A percentile compares a stretch with the other conserved stretches of the same genome.
phyloP scores from a whole-genome alignment of 2,888 invertebrate genomes.

The Yponomeuta malinellus region DNA sequence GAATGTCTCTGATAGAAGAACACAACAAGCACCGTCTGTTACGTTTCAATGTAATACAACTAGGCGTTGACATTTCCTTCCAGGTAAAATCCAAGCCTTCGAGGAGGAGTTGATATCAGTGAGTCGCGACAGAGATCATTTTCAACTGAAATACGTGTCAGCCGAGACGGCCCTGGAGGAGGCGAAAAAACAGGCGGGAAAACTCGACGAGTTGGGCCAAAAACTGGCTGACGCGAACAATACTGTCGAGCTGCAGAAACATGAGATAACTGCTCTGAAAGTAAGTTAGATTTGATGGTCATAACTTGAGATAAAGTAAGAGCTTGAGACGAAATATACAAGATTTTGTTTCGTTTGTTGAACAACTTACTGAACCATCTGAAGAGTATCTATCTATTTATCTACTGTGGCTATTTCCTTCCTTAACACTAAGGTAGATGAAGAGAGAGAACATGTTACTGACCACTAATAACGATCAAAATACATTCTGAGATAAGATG shows the following conservation, averaged over 20 bases:
- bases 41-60: not conserved
- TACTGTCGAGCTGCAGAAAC: constrained; percentile 61
- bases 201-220: constrained; percentile 68
- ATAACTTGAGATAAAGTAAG: too few species aligned
- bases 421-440: too few species aligned
- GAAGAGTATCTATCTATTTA: too few species aligned
- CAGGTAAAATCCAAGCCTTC: constrained; percentile 62
- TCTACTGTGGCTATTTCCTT: too few species aligned
- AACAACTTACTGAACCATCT: too few species aligned
- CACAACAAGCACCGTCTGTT: too few species aligned
- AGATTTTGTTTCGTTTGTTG: too few species aligned
- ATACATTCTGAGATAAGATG: too few species aligned
- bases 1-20: too few species aligned
- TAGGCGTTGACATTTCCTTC: constrained; percentile 18
- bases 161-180: constrained; percentile 72
- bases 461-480: too few species aligned
- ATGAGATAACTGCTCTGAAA: constrained; percentile 61
- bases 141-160: constrained; percentile 64
- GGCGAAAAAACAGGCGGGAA: constrained; percentile 72
- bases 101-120: constrained; percentile 66
- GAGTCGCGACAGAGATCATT: constrained; percentile 62
- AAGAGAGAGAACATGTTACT: too few species aligned
- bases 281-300: constrained; percentile 30
- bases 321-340: too few species aligned
- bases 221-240: constrained; percentile 57